Evolutionary conservation across 2,113 vertebrate species (phyloP).

Genomic region (Nannospalax galili): DNA sequence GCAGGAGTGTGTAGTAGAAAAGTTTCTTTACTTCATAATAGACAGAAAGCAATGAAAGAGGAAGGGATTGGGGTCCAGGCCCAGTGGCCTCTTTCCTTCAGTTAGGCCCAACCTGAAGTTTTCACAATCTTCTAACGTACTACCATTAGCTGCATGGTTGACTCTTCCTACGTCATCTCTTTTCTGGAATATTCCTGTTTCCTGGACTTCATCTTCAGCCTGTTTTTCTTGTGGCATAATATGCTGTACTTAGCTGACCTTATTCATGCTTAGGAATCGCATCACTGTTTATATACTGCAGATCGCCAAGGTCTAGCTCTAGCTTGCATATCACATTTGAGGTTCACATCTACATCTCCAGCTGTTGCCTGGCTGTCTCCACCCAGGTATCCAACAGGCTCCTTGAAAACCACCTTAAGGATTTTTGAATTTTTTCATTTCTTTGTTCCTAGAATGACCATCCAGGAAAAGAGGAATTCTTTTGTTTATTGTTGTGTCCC

Average conservation of each 20-base stretch:
- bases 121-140: not conserved
- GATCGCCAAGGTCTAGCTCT: not conserved
- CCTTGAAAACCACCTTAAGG: not conserved
- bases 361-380: not conserved
- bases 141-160: not conserved
- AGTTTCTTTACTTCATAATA: not conserved
- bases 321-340: no score
- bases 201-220: not conserved
- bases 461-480: no score
- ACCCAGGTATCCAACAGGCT: not conserved
- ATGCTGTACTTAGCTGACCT: not conserved
- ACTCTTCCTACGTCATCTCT: not conserved
- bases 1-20: not conserved
- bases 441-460: not conserved
- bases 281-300: not conserved
- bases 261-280: not conserved
- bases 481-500: not conserved
- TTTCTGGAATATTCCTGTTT: no score
- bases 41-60: not conserved
- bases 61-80: not conserved
- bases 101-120: no score
- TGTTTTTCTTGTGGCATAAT: not conserved
- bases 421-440: not conserved
- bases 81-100: not conserved
- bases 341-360: not conserved